Base-by-base conservation (phyloP, 2,888 invertebrate species). In the Serripes groenlandicus region DNA sequence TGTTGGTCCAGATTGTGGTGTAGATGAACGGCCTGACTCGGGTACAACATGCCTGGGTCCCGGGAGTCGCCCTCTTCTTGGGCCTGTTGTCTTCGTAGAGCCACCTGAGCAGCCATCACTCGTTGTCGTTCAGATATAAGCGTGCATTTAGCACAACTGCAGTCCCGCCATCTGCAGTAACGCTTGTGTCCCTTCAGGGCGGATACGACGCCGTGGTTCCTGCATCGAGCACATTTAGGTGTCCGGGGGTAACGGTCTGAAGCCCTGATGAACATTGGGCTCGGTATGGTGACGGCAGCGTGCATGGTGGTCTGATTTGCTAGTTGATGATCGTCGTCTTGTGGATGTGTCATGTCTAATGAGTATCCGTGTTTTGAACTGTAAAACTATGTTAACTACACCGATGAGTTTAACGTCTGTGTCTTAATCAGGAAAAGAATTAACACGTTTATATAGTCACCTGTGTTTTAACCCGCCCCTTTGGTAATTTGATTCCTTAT, bases 61-160 rank as follows among this genome's bases (percentile, higher is more conserved):
- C 98, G 96, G 0, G 98, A 99, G 95, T 99, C 99, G 95, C 97
- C 98, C 95, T 97, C 97, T 94, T 99, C 99, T 94, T 99, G 99
- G 0, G 99, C 99, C 94, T 99, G 99, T 94, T 99, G 99, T 70
- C 99, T 96, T 52, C 99, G 96, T 68, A 99, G 96, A 32, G 99
- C 99, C 87, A 99, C 99, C 96, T 98, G 98, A 71, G 99, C 99
- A 30, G 99, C 99, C 99, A 99, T 99, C 82, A 99, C 99, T 58
- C 99, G 96, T 95, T 99, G 99, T 82, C 99, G 95, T 95, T 99
- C 99, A 1, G 99, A 99, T 89, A 99, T 99, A 89, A 99, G 96
- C 26, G 98, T 99, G 95, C 99, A 99, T 95, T 99, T 99, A 75
- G 99, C 98, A 87, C 95, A 99, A 86, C 97, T 97, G 95, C 99